These are phyloP conservation scores for Bradypodion pumilum DNA, from an alignment of 2,797 vertebrate species.

Conservation along the genomic window DNA sequence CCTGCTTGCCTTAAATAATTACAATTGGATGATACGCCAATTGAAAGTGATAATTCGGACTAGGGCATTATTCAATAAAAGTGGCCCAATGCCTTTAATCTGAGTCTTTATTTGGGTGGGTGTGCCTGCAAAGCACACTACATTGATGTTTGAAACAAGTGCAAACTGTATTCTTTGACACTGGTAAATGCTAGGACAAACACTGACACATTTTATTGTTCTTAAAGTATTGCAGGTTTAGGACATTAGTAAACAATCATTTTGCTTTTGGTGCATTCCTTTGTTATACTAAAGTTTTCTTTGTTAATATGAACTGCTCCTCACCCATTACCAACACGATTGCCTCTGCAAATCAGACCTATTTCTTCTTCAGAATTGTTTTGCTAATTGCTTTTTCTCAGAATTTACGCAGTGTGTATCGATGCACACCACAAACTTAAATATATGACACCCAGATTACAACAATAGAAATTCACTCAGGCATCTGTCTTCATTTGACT, in stretches of 20 bases:
- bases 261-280: constrained; percentile 36
- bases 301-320: constrained; percentile 47
- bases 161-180: constrained; percentile 38
- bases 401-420: constrained; percentile 21
- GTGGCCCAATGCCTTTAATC: too few relatives aligned
- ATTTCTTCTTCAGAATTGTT: constrained; percentile 8
- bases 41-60: too few relatives aligned
- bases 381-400: background rate
- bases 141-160: constrained; percentile 41
- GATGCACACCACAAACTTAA: constrained; percentile 18
- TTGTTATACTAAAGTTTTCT: constrained; percentile 36
- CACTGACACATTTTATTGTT: constrained; percentile 30
- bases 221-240: constrained; percentile 11
- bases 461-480: background rate
- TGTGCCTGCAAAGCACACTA: constrained; percentile 31
- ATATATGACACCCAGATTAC: background rate
- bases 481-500: background rate
- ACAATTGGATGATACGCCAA: too few relatives aligned
- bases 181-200: background rate
- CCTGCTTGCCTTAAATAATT: too few relatives aligned
- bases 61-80: too few relatives aligned
- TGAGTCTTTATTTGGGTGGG: too few relatives aligned
- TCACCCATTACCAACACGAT: constrained; percentile 20
- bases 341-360: constrained; percentile 43
- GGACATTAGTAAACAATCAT: constrained; percentile 37